Percentiles rank a stretch among this genome's conserved stretches.
These are phyloP conservation scores for Mythimna vitellina DNA, from an alignment of 2,888 invertebrate genomes.

Conservation along the genomic window DNA sequence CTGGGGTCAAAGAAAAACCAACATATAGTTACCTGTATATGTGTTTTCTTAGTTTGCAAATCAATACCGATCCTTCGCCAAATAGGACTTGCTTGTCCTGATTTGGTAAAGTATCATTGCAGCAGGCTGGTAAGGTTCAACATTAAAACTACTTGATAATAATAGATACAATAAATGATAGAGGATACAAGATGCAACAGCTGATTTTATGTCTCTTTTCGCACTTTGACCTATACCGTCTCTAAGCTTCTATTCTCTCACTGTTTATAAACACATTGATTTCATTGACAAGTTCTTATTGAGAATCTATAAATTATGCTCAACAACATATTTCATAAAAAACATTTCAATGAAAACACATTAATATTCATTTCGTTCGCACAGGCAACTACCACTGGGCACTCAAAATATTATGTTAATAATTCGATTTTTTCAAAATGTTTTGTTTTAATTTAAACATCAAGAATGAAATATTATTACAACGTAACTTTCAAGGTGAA, in stretches of 20 bases:
- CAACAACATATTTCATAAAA: neutral
- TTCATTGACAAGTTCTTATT: neutral
- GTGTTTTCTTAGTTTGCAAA: constrained; percentile 11
- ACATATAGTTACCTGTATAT: no score
- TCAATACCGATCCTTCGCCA: neutral
- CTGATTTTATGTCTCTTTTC: neutral
- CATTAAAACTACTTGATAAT: neutral
- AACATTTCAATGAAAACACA: neutral
- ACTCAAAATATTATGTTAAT: neutral
- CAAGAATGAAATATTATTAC: constrained; percentile 24
- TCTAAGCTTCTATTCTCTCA: neutral
- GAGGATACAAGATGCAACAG: neutral
- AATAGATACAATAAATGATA: neutral
- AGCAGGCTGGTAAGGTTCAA: neutral
- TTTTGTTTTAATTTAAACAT: constrained; percentile 28
- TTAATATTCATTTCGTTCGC: neutral
- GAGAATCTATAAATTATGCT: neutral
- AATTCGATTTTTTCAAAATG: constrained; percentile 17
- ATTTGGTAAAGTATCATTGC: neutral
- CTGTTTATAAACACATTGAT: neutral
- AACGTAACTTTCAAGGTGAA: constrained; percentile 53
- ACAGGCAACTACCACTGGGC: neutral
- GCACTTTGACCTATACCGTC: neutral
- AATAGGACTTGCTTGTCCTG: neutral
- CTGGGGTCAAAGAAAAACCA: constrained; percentile 2